Evolutionary conservation across 2,888 invertebrate species (phyloP).

Genomic region (Diadromus collaris): DNA sequence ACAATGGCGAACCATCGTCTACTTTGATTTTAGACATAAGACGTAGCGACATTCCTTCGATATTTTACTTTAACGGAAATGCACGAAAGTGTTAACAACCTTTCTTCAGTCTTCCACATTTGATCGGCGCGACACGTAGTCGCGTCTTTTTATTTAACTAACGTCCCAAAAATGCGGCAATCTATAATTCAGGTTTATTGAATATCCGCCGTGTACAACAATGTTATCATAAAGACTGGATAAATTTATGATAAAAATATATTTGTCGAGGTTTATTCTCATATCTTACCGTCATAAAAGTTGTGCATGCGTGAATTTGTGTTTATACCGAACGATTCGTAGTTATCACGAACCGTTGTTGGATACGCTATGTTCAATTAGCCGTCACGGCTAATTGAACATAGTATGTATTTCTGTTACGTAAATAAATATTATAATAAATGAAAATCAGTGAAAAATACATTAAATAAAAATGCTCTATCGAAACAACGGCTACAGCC

Average conservation of each 20-base stretch:
- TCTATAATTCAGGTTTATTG: constrained; percentile 46
- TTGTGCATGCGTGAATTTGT: constrained; percentile 25
- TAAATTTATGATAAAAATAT: constrained; percentile 41
- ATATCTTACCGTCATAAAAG: constrained; percentile 29
- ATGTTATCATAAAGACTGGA: constrained; percentile 54
- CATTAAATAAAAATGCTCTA: constrained; percentile 4
- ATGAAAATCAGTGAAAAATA: constrained; percentile 30
- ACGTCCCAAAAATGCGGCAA: neutral
- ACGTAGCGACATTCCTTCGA: constrained; percentile 42
- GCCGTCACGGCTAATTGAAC: constrained; percentile 38
- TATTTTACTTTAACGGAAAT: constrained; percentile 18
- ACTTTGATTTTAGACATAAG: constrained; percentile 4
- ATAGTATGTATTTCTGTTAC: constrained; percentile 11
- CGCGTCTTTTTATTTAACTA: neutral
- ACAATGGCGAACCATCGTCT: neutral
- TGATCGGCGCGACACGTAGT: neutral
- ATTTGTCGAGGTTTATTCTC: constrained; percentile 37
- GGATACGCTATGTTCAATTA: constrained; percentile 2
- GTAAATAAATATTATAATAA: constrained; percentile 47
- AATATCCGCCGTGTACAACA: constrained; percentile 44
- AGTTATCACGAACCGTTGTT: neutral
- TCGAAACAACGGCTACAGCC: neutral
- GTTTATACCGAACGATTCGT: constrained; percentile 26
- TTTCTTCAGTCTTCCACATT: constrained; percentile 34
- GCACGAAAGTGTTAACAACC: neutral